A percentile compares a stretch with the other conserved stretches of the same genome.
phyloP scores from a whole-genome alignment of 2,888 invertebrate species.

The Chrysopilus asiliformis region DNA sequence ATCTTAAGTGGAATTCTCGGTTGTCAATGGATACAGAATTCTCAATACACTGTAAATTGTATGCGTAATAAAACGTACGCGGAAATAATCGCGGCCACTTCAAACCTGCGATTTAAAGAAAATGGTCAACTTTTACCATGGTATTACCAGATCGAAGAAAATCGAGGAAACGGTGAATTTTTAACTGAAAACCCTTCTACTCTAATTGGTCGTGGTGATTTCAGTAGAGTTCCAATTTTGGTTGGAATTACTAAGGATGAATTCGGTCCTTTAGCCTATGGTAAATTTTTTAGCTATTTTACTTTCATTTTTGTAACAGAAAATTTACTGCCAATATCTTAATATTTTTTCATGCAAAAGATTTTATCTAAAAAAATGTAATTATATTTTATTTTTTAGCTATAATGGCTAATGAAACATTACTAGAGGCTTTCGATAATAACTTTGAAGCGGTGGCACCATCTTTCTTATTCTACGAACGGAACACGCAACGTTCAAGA shows the following conservation, averaged over 20 bases:
- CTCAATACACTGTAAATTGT: no score
- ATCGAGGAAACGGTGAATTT: no score
- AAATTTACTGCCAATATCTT: no score
- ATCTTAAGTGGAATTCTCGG: no score
- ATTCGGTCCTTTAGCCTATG: slow-evolving; percentile 35
- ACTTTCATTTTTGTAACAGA: no score
- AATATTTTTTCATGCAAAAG: not conserved
- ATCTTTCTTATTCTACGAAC: slow-evolving; percentile 27
- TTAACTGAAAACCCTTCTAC: slow-evolving; percentile 36
- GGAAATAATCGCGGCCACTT: no score
- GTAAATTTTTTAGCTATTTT: no score
- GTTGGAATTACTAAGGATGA: slow-evolving; percentile 40
- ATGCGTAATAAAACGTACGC: no score
- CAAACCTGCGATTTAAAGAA: no score
- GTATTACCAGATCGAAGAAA: no score
- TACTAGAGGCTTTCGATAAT: not conserved
- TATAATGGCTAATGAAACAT: not conserved
- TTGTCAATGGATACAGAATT: no score
- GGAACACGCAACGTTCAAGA: not conserved
- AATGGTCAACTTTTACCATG: no score
- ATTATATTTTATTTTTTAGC: not conserved
- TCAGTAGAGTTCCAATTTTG: slow-evolving; percentile 37
- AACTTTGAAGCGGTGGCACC: not conserved
- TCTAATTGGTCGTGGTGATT: slow-evolving; percentile 31
- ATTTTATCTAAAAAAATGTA: not conserved